A percentile compares a stretch with the other conserved stretches of the same genome.
These are phyloP conservation scores for Eidolon helvum DNA, from an alignment of 2,113 vertebrate species.

Conservation along the genomic window DNA sequence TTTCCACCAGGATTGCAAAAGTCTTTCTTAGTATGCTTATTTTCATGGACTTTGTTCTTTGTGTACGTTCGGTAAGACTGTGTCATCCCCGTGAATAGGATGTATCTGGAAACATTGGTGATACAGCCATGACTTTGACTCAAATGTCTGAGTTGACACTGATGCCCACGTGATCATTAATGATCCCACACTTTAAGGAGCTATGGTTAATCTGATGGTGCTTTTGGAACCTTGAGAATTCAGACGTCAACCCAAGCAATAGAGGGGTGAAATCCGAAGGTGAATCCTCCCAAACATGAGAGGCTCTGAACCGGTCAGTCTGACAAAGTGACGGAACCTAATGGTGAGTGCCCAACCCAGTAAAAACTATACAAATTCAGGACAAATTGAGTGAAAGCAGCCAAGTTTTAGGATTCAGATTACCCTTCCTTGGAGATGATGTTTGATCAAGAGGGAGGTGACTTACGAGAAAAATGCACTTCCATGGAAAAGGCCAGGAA, in stretches of 20 bases:
- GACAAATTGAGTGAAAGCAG: not conserved
- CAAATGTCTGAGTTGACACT: not conserved
- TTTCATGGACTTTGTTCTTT: not conserved
- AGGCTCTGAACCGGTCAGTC: not conserved
- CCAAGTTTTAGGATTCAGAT: not conserved
- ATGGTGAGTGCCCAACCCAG: not conserved
- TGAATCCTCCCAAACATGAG: not conserved
- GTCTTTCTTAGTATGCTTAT: not conserved
- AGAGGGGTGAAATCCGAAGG: not conserved
- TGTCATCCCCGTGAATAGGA: not conserved
- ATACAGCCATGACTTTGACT: not conserved
- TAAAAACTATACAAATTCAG: too few relatives aligned
- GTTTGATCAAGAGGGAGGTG: not conserved
- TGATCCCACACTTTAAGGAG: not conserved
- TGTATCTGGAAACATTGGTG: not conserved
- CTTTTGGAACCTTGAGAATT: too few relatives aligned
- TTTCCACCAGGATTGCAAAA: too few relatives aligned
- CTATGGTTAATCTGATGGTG: too few relatives aligned
- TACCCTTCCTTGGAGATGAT: not conserved
- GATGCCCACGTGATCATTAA: not conserved
- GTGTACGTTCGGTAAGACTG: not conserved
- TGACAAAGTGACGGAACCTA: not conserved
- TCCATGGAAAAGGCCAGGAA: not conserved
- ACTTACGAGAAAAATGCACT: not conserved
- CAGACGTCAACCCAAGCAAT: not conserved